Evolutionary conservation across 2,888 invertebrate species (phyloP), one percentile per base, ranked within the genome.

Genomic region (Ectemnius cavifrons): DNA sequence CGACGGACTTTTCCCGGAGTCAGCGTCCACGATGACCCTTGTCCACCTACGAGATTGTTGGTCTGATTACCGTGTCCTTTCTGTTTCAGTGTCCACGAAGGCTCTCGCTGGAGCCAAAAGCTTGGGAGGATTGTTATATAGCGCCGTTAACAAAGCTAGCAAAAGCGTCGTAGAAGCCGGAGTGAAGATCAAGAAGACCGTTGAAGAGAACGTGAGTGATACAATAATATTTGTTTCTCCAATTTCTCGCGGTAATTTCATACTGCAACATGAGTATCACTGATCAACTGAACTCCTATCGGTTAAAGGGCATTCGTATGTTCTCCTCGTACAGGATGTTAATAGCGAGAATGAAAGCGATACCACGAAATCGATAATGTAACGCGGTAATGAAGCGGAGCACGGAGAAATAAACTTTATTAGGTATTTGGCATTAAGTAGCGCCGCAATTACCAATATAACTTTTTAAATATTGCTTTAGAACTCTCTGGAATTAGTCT

Each of bases 81-180:
- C 73, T 77, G 73, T 73, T 46, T 5, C 91, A 96, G 97, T 97
- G 91, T 97, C 97, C 84, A 96, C 96, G 86, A 97, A 97, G 92
- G 97, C 97, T 73, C 93, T 97, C 84, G 96, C 96, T 65, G 96
- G 97, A 64, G 97, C 97, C 83, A 97, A 97, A 92, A 96, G 96
- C 67, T 94, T 97, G 88, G 97, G 97, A 82, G 97, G 94, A 91
- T 98, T 98, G 93, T 93, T 98, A 84, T 98, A 97, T 92, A 97
- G 97, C 79, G 97, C 98, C 82, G 98, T 98, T 84, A 98, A 97
- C 92, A 98, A 98, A 92, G 98, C 98, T 72, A 97, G 98, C 49
- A 97, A 97, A 88, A 96, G 96, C 84, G 97, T 97, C 80, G 96
- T 95, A 91, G 97, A 97, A 92, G 97, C 97, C 74, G 95, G 96